Evolutionary conservation across 2,888 invertebrate species (phyloP), one percentile per base, ranked within the genome.

Genomic region (Eupsilia transversa): DNA sequence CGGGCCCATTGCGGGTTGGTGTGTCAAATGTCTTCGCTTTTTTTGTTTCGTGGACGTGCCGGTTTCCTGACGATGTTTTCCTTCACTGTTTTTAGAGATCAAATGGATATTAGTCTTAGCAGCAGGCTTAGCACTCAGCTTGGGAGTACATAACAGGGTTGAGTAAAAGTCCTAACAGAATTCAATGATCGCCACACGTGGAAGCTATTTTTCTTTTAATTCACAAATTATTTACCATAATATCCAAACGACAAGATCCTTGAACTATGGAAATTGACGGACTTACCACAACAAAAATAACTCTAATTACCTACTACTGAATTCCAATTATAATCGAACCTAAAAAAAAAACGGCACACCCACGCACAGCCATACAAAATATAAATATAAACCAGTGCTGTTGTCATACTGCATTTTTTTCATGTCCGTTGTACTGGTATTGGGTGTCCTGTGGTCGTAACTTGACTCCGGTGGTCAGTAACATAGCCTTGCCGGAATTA

Each of bases 361-460:
- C 35, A 60, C 12, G 17, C 33, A 65, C 65, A 71, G 64, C 64
- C 68, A 56, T 79, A 80, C 30, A 72, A 61, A 75, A 59, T 57
- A 46, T 66, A 68, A 84, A 61, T 60, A 61, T 60, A 38, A 54
- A 57, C 43, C 9, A 20, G 0, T 10, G 27, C 9, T 66, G 69
- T 76, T 63, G 82, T 41, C 17, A 56, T 52, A 60, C 69, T 70
- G 61, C 54, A 81, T 84, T 86, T 79, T 79, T 86, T 74, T 64
- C 63, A 30, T 71, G 64, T 72, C 64, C 80, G 38, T 63, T 84
- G 77, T 72, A 54, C 57, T 63, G 70, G 77, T 88, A 81, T 88
- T 77, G 46, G n/a, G 65, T 86, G 38, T 77, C 75, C 80, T 88
- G 88, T 67, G 89, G 89, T 87, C n/a, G 89, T 68, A 88, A 88